phyloP scores from a whole-genome alignment of 2,113 vertebrate species.

The Electrona antarctica region DNA sequence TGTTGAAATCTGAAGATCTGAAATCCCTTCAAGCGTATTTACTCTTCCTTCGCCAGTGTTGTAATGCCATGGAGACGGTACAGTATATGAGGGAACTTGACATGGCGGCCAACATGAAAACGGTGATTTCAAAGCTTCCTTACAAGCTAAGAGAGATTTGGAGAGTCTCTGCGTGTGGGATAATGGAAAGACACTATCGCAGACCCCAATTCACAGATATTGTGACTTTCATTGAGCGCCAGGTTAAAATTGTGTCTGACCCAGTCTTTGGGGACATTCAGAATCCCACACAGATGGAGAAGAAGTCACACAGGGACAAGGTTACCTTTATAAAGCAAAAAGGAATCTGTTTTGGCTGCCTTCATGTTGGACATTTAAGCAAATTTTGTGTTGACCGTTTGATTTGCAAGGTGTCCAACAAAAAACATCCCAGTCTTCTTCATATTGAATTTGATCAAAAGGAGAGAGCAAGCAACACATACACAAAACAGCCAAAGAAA shows the following conservation, averaged over 20 bases:
- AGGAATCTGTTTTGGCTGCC: conserved; percentile 18
- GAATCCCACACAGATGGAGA: neutral
- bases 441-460: conserved; percentile 14
- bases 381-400: conserved; percentile 19
- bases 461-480: neutral
- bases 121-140: too few relatives aligned
- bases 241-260: conserved; percentile 16
- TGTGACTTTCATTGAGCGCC: neutral
- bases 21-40: too few relatives aligned
- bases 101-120: too few relatives aligned
- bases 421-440: conserved; percentile 3
- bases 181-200: too few relatives aligned
- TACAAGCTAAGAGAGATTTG: too few relatives aligned
- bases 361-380: conserved; percentile 20
- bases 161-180: too few relatives aligned
- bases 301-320: conserved; percentile 8
- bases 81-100: too few relatives aligned
- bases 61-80: too few relatives aligned
- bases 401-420: conserved; percentile 15
- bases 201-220: too few relatives aligned
- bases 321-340: neutral
- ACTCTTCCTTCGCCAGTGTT: too few relatives aligned
- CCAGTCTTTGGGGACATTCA: conserved; percentile 23
- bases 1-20: too few relatives aligned
- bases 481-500: neutral